A percentile compares a stretch with the other conserved stretches of the same genome.
phyloP scores from a whole-genome alignment of 1,140 invertebrate species.

The Phenacoccus solenopsis region DNA sequence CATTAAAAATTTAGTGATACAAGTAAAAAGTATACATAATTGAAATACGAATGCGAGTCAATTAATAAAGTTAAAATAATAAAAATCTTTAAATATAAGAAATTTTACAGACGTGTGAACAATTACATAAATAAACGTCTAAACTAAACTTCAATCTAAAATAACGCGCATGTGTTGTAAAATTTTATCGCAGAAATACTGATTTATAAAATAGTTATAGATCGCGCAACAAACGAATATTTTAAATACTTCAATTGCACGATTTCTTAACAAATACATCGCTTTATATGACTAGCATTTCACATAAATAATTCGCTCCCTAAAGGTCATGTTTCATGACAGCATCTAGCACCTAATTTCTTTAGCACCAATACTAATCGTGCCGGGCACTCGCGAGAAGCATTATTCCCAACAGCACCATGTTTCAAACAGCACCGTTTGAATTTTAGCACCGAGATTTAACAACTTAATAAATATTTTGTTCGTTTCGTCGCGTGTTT shows the following conservation, averaged over 20 bases:
- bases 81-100: not conserved
- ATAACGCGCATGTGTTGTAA: not conserved
- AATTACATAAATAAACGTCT: not conserved
- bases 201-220: not conserved
- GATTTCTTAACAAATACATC: not conserved
- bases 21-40: not conserved
- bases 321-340: not conserved
- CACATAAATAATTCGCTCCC: not conserved
- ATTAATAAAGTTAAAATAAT: not conserved
- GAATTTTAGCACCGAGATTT: not conserved
- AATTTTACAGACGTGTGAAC: not conserved
- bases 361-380: not conserved
- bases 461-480: not conserved
- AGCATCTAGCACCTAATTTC: not conserved
- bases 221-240: no score
- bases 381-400: not conserved
- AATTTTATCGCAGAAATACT: not conserved
- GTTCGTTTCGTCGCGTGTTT: no score
- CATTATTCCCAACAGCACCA: not conserved
- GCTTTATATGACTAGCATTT: not conserved
- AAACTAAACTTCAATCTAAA: not conserved
- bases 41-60: conserved; percentile 1
- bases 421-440: not conserved
- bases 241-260: not conserved
- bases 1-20: conserved; percentile 3